phyloP scores from a whole-genome alignment of 2,797 vertebrate genomes.

The Orestias chungarensis region DNA sequence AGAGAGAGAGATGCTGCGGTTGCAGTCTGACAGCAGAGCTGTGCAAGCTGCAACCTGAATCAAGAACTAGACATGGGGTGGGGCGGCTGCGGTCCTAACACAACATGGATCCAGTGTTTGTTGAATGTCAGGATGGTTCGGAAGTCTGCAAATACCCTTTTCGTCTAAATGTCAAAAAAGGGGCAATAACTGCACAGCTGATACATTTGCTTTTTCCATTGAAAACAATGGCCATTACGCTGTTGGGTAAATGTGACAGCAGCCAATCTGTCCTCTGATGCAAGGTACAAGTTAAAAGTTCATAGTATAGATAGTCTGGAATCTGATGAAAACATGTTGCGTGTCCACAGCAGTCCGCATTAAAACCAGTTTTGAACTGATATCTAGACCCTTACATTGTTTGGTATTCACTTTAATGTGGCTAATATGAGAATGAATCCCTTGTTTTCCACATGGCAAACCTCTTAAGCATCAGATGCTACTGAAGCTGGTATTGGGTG shows the following conservation, averaged over 20 bases:
- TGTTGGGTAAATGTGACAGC: slow-evolving; percentile 49
- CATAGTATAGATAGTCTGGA: not conserved
- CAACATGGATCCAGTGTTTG: slow-evolving; percentile 43
- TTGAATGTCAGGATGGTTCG: slow-evolving; percentile 60
- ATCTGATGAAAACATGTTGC: not conserved
- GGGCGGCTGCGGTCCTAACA: slow-evolving; percentile 29
- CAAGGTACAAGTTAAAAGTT: slow-evolving; percentile 16
- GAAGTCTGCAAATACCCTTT: slow-evolving; percentile 50
- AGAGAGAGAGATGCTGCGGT: slow-evolving; percentile 54
- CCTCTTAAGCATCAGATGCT: not conserved
- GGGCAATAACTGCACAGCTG: slow-evolving; percentile 51
- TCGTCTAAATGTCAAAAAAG: slow-evolving; percentile 59
- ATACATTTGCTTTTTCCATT: slow-evolving; percentile 38
- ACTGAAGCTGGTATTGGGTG: too few relatives aligned
- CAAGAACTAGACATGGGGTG: slow-evolving; percentile 18
- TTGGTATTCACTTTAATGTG: slow-evolving; percentile 29
- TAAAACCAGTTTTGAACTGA: slow-evolving; percentile 33
- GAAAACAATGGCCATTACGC: slow-evolving; percentile 46
- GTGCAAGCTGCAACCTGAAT: slow-evolving; percentile 56
- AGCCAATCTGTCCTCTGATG: slow-evolving; percentile 33
- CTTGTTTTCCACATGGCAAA: not conserved
- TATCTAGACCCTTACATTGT: slow-evolving; percentile 21
- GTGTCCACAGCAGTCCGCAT: not conserved
- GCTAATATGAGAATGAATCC: not conserved
- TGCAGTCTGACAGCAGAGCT: slow-evolving; percentile 71